Evolutionary conservation across 2,888 invertebrate genomes (phyloP), one percentile per base, ranked within the genome.

Genomic region (Allolobophora icterica): DNA sequence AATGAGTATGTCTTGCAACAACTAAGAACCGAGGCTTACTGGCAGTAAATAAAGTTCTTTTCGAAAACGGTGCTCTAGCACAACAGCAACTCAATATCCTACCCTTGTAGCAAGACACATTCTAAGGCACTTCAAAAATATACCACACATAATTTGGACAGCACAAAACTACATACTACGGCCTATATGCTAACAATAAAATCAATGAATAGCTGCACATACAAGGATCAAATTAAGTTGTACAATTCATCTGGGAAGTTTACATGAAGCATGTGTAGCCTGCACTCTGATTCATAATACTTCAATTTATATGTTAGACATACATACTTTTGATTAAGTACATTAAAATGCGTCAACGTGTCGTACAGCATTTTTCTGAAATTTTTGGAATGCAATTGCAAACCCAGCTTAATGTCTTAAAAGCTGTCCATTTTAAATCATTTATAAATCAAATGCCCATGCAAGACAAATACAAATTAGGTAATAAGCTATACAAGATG

Each of bases 1-100:
- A 71, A 71, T n/a, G n/a, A 71, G 71, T 71, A 71, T 71, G 71
- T n/a, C 52, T 52, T 52, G 52, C 52, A 71, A 71, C n/a, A n/a
- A 71, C 71, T 13, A 71, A 71, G n/a, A 71, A 71, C n/a, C n/a
- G 71, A n/a, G 71, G 24, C 30, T n/a, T 71, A n/a, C 8, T n/a
- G 71, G 30, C 71, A 71, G 71, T 71, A 71, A 71, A 71, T 71
- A 71, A 71, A 71, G 71, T n/a, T 71, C 52, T 52, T 52, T 71
- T 17, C 17, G 17, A 30, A 71, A 71, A 71, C 8, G 71, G 30
- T n/a, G 71, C n/a, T 71, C 71, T n/a, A 71, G 0, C 71, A 71
- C 11, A 71, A n/a, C 71, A 71, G n/a, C 30, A 71, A 71, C 8
- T 30, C 71, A 71, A n/a, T n/a, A 71, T 30, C n/a, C 71, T 71